phyloP scores from a whole-genome alignment of 2,797 vertebrate species.

The Tadarida brasiliensis region DNA sequence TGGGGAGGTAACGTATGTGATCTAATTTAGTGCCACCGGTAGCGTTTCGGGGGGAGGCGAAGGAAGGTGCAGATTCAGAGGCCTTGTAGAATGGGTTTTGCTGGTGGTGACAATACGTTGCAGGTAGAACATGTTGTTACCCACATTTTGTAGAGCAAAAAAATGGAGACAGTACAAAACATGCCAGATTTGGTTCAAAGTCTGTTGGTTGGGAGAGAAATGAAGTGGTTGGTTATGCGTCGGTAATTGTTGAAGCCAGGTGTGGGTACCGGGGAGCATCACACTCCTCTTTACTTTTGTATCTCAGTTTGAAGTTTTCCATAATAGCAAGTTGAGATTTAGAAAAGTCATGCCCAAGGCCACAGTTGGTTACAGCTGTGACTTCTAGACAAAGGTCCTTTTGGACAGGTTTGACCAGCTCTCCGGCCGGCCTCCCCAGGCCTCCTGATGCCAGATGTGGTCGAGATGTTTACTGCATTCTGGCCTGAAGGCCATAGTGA shows the following conservation, averaged over 20 bases:
- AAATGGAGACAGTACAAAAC: background rate
- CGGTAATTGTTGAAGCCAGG: background rate
- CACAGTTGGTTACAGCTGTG: background rate
- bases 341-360: background rate
- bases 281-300: background rate
- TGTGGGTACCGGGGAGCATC: background rate
- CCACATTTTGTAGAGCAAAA: background rate
- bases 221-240: background rate
- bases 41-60: background rate
- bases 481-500: background rate
- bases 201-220: background rate
- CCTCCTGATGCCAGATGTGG: background rate
- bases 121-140: background rate
- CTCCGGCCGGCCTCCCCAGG: background rate
- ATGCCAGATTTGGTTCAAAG: background rate
- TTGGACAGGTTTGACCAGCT: background rate
- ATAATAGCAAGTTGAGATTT: background rate
- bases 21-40: fast-evolving
- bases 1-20: conserved; percentile 95
- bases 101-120: fast-evolving
- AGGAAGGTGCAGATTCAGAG: background rate
- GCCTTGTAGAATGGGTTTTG: background rate
- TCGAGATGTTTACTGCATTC: background rate
- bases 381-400: conserved; percentile 9
- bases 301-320: background rate